Percentiles rank a stretch among this genome's conserved stretches.
phyloP scores from a whole-genome alignment of 2,797 vertebrate genomes.

The Pristis pectinata region DNA sequence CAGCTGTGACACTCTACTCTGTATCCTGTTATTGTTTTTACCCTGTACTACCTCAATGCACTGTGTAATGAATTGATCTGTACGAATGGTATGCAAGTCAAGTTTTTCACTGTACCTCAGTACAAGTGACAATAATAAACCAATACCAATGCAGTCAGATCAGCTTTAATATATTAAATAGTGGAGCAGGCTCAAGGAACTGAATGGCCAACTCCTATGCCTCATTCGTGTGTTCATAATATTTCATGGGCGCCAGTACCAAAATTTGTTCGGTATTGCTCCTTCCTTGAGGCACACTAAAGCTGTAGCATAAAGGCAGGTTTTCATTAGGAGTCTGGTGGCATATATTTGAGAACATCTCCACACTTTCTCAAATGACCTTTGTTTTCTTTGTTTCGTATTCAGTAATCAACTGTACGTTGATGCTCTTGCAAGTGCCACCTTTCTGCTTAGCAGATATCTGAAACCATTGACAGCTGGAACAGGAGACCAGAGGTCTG shows the following conservation, averaged over 20 bases:
- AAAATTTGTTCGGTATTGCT: background rate
- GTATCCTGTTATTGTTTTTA: too few species aligned
- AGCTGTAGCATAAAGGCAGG: background rate
- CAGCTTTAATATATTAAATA: too few species aligned
- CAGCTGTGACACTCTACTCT: too few species aligned
- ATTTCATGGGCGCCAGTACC: background rate
- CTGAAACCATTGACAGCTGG: background rate
- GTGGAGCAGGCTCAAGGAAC: too few species aligned
- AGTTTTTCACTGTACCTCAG: too few species aligned
- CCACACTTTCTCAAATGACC: background rate
- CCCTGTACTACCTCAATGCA: too few species aligned
- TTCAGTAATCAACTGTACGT: background rate
- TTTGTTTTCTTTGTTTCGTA: background rate
- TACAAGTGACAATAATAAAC: too few species aligned
- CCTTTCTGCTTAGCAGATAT: background rate
- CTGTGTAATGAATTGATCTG: too few species aligned
- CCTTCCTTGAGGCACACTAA: background rate
- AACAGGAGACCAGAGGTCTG: background rate
- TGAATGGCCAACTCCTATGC: too few species aligned
- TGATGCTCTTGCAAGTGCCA: background rate
- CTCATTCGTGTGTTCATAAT: too few species aligned
- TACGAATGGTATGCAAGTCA: too few species aligned
- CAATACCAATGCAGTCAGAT: too few species aligned
- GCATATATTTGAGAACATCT: background rate
- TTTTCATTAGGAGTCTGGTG: background rate